Evolutionary conservation across 92 coral and sea anemone species (phyloP).

Genomic region (Porites evermanni): DNA sequence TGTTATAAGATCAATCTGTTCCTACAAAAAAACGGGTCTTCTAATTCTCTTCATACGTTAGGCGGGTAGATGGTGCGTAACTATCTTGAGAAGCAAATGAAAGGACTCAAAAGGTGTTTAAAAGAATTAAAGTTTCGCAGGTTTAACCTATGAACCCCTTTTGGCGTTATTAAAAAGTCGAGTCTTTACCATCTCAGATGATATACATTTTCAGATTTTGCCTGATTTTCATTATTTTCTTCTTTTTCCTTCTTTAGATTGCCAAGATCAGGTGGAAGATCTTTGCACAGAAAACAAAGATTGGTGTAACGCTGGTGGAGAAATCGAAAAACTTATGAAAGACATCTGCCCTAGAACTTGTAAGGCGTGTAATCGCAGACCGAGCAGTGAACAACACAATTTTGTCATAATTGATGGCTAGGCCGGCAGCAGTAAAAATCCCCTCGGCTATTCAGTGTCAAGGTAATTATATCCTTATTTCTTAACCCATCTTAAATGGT

Average conservation of each 20-base stretch:
- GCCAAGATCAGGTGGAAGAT: conserved; percentile 26
- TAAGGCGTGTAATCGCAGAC: conserved; percentile 5
- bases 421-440: neutral
- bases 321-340: neutral
- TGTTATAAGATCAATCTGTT: too few relatives aligned
- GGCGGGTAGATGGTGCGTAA: too few relatives aligned
- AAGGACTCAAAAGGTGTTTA: too few relatives aligned
- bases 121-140: too few relatives aligned
- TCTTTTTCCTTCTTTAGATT: conserved; percentile 16
- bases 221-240: neutral
- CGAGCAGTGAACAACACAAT: conserved; percentile 14
- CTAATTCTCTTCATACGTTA: too few relatives aligned
- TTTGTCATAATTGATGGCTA: conserved; percentile 17
- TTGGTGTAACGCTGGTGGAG: neutral
- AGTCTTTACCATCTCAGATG: too few relatives aligned
- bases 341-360: conserved; percentile 43
- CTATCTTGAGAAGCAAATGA: too few relatives aligned
- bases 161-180: too few relatives aligned
- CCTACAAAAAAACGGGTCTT: too few relatives aligned
- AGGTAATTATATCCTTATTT: neutral
- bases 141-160: too few relatives aligned
- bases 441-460: neutral
- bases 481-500: too few relatives aligned
- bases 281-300: conserved; percentile 17
- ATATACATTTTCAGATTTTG: too few relatives aligned